Percentiles rank a stretch among this genome's conserved stretches.
Conservation (phyloP, 2,113 vertebrate genomes). For the Cinclus mexicanus region DNA sequence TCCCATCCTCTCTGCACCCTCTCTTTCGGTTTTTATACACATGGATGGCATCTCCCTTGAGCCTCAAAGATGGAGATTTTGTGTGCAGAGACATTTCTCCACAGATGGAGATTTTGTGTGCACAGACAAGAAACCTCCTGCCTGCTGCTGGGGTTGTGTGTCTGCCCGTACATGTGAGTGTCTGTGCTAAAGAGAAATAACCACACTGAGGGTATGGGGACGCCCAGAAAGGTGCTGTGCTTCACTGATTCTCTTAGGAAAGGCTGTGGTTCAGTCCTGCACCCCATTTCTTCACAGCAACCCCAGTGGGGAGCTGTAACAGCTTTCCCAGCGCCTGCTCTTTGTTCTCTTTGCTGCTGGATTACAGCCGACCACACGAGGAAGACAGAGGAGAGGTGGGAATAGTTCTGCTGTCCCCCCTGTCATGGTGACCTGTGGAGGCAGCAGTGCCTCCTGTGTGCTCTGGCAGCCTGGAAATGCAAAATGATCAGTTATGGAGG, state of each 20-base stretch:
- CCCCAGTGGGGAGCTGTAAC: not conserved
- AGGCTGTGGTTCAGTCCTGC: not conserved
- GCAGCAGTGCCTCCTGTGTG: not conserved
- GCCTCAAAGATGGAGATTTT: not conserved
- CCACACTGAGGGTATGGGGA: not conserved
- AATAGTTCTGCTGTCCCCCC: not conserved
- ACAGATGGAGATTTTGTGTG: not conserved
- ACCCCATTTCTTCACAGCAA: not conserved
- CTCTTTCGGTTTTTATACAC: not conserved
- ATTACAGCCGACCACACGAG: rapidly evolving
- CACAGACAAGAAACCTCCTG: not conserved
- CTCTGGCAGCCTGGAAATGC: not conserved
- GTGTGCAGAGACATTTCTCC: not conserved
- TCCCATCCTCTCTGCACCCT: not conserved
- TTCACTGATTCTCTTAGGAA: not conserved
- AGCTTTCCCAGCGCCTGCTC: not conserved
- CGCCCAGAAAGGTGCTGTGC: not conserved
- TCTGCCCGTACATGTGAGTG: not conserved
- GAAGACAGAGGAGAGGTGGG: not conserved
- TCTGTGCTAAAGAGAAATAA: not conserved
- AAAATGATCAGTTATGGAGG: not conserved
- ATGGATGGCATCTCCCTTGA: not conserved
- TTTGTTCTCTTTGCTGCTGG: not conserved
- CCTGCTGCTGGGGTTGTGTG: not conserved
- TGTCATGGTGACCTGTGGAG: not conserved